Evolutionary conservation across 2,888 invertebrate species (phyloP), one percentile per base, ranked within the genome.

Genomic region (Ormyrus pomaceus): DNA sequence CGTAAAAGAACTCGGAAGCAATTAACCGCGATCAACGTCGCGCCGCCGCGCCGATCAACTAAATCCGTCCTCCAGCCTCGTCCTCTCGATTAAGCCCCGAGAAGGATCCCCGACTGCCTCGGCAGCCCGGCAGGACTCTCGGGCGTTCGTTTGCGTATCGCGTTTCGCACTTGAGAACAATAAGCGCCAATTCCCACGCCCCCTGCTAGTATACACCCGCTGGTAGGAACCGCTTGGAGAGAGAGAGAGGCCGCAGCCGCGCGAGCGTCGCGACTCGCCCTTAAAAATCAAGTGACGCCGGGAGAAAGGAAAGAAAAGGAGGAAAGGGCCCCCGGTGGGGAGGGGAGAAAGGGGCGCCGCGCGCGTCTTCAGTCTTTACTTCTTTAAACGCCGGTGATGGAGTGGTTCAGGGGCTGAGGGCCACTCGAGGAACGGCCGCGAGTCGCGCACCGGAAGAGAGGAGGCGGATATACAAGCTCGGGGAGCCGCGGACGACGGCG

Each of bases 321-420:
- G 53, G 55, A 53, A 58, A 48, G 58, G 48, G 74, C 55, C 19
- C 62, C 59, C 69, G 62, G 68, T n/a, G 73, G 77, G 59, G 73
- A 73, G 61, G 69, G 85, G 84, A 84, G 84, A 85, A 83, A 85
- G 85, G 86, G 85, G 85, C 85, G 87, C 86, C 88, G 86, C 84
- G 86, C 84, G 85, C 85, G 87, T 86, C 88, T 89, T 87, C 84
- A 89, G 89, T 89, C 89, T 89, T 90, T 89, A 89, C 87, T 90
- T 89, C 88, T 89, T 88, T 89, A 90, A 90, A 86, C 89, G 89
- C 86, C 84, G 86, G 88, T 90, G 90, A 90, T 90, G 87, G 89
- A 90, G 90, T 89, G 90, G 90, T 88, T 89, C 89, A 88, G 87
- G 88, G 88, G 86, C 87, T 88, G 89, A 88, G 86, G 83, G 72